A percentile compares a stretch with the other conserved stretches of the same genome.
phyloP scores from a whole-genome alignment of 23 tunicate genomes.

The Halocynthia aurantium region DNA sequence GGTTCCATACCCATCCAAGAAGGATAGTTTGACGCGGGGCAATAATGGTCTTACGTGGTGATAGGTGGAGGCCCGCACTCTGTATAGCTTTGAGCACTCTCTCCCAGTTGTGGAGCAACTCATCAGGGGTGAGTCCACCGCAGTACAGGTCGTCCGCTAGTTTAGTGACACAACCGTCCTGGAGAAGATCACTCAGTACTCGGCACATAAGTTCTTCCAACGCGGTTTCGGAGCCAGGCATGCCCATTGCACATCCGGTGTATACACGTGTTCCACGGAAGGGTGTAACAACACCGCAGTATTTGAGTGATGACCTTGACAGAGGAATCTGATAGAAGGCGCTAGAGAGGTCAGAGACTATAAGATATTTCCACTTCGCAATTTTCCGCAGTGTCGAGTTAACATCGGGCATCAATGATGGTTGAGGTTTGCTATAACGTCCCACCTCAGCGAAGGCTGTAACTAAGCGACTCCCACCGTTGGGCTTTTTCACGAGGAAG shows the following conservation, averaged over 20 bases:
- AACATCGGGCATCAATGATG: neutral
- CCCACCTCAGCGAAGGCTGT: neutral
- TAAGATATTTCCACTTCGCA: neutral
- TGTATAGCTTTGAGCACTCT: neutral
- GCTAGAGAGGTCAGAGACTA: neutral
- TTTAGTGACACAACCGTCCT: neutral
- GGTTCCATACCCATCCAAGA: neutral
- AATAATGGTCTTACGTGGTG: neutral
- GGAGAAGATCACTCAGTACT: neutral
- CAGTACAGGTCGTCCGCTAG: neutral
- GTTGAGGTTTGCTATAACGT: constrained; percentile 1
- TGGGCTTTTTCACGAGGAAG: constrained; percentile 1
- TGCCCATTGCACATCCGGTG: neutral
- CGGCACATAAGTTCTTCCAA: constrained; percentile 1
- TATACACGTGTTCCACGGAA: constrained; percentile 1
- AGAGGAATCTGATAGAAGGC: neutral
- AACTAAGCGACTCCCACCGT: neutral
- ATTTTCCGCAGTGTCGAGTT: neutral
- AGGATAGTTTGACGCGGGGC: neutral
- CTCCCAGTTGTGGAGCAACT: neutral
- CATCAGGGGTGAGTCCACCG: neutral
- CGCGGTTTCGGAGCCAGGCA: constrained; percentile 1
- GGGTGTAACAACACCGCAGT: constrained; percentile 2
- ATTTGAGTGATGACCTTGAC: neutral
- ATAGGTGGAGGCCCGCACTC: neutral